Base-by-base conservation (phyloP, 2,797 vertebrate species). In the Alectoris magna region DNA sequence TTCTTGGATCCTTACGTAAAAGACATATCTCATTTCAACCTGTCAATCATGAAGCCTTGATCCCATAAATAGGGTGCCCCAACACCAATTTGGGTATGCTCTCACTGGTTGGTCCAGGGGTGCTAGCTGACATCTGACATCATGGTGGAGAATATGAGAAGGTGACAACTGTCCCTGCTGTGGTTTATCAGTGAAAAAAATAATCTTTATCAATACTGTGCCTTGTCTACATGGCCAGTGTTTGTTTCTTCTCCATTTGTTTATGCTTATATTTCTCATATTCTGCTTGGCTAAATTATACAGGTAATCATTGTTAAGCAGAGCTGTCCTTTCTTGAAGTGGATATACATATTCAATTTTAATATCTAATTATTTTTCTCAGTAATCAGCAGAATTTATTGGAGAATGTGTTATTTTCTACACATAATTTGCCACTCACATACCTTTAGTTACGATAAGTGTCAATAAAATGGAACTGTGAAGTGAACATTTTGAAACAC, bases 391-490 rank as follows among this genome's bases (percentile, higher is more conserved):
- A 78, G 10, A 82, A 88, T 64, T 87, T 4, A 76, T 27, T 34
- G 29, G 41, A 74, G 68, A 80, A 29, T 58, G 6, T 56, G 39
- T 21, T 63, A 84, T 4, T 49, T 8, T 92, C 77, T 83, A 48
- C 39, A 68, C 2, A 39, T 49, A 83, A 84, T 18, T 75, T 89
- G 87, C 94, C 70, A 46, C 46, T 73, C 14, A 14, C 92, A 79
- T 78, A 86, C 62, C 23, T 92, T 96, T 83, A 23, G 78, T 27
- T 92, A 81, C 93, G 72, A 90, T 85, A 86, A 90, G 56, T 93
- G 93, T 95, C 85, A 88, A 76, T 91, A 86, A 89, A 96, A 84
- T 31, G 48, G 62, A 96, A 90, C 93, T 70, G 72, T 87, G 70
- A n/a, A 86, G 7, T 49, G 48, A 49, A 26, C 39, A 59, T 86